Conservation (phyloP, 2,113 vertebrate species). For the Turdus rufiventris region DNA sequence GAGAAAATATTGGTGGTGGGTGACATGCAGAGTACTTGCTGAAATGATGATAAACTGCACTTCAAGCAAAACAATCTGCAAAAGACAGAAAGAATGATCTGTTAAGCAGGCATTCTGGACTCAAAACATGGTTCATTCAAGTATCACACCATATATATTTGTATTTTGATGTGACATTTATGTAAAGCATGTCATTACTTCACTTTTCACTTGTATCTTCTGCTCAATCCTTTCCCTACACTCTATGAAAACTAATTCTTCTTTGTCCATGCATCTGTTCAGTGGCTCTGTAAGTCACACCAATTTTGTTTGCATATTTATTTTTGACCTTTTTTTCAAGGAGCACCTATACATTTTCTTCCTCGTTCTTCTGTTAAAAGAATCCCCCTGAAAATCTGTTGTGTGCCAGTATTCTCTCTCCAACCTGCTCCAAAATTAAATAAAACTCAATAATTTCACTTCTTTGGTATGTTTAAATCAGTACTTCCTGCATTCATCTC, state of each 20-base stretch:
- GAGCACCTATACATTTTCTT: background rate
- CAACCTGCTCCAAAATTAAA: background rate
- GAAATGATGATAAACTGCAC: background rate
- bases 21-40: background rate
- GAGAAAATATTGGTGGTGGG: background rate
- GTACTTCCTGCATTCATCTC: background rate
- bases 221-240: background rate
- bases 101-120: background rate
- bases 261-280: background rate
- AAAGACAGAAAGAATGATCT: background rate
- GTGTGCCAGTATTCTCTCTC: background rate
- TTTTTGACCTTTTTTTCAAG: background rate
- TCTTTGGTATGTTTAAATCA: background rate
- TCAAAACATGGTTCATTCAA: background rate
- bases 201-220: background rate
- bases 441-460: background rate
- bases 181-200: background rate
- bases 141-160: background rate
- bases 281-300: background rate
- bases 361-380: background rate
- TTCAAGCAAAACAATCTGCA: background rate
- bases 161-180: background rate
- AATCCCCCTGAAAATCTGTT: background rate
- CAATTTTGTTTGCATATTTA: background rate
- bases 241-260: background rate